Base-by-base conservation (phyloP, 92 coral and sea anemone species). In the Palythoa grandiflora region DNA sequence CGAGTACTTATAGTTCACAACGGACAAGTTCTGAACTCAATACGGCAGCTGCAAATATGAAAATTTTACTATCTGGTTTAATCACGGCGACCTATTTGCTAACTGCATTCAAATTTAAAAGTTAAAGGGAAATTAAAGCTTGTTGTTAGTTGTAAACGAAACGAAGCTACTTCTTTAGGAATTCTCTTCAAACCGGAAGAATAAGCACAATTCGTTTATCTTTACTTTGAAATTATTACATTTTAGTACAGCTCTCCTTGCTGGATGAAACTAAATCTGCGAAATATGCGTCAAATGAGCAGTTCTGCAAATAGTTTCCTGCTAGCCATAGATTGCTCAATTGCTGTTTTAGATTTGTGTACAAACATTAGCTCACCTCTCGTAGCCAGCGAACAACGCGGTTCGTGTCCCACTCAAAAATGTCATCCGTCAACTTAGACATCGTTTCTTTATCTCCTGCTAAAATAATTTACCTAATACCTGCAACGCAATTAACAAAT, bases 341-440 rank as follows among this genome's bases (percentile, higher is more conserved):
- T 16, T 1, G 8, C 28, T 70, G 65, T 14, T 13, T 59, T 59
- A 10, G 65, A 59, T 11, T 59, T 59, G 65, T 17, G 17, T 13
- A 14, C 16, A 13, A 59, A 13, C 28, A 37, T 17, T n/a, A 14
- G 1, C 61, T 81, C 54, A 81, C 86, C 86, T 81, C 75, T 14
- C 86, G 51, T 40, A 81, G 36, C 86, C 86, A 81, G 13, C 66
- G 75, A 10, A 66, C 75, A 13, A 81, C 75, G 6, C 86, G 86
- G 2, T 51, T 81, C 1, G 86, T 66, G 13, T 81, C 86, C 86
- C 86, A 81, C 20, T 66, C 86, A 11, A 19, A 81, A 12, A 81
- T 47, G 9, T 81, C 86, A 47, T 81, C 75, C 48, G 75, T 20
- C 75, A 81, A 81, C 11, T 55, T 65, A 44, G 75, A 81, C 86